These are phyloP conservation scores for Myotis brandtii DNA, from an alignment of 2,113 vertebrate genomes.

Conservation along the genomic window DNA sequence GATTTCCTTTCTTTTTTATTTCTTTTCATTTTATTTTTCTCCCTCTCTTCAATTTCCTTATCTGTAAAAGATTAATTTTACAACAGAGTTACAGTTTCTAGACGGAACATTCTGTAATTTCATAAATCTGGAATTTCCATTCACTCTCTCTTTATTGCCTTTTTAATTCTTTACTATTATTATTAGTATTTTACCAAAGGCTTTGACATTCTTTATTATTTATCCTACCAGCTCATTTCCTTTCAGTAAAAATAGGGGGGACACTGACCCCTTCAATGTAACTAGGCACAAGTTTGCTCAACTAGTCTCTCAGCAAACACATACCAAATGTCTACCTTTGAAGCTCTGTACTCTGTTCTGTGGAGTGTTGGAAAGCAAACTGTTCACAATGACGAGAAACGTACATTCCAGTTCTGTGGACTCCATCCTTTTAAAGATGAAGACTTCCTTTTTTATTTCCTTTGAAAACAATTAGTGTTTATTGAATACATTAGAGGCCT, in stretches of 20 bases:
- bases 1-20: background rate
- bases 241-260: background rate
- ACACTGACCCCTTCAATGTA: background rate
- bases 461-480: background rate
- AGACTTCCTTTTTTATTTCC: too few relatives aligned
- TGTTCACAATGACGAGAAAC: background rate
- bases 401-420: background rate
- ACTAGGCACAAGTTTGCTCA: background rate
- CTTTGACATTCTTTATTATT: constrained; percentile 32
- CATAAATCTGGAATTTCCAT: background rate
- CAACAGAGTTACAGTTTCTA: background rate
- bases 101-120: background rate
- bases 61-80: background rate
- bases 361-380: background rate
- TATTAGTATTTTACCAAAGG: background rate
- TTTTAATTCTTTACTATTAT: background rate
- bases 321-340: background rate
- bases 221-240: background rate
- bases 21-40: background rate
- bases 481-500: background rate
- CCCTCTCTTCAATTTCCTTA: background rate
- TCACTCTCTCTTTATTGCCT: background rate
- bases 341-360: background rate
- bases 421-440: background rate
- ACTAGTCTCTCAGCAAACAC: background rate